A percentile compares a stretch with the other conserved stretches of the same genome.
phyloP scores from a whole-genome alignment of 1,140 invertebrate genomes.

The Neodiprion lecontei region DNA sequence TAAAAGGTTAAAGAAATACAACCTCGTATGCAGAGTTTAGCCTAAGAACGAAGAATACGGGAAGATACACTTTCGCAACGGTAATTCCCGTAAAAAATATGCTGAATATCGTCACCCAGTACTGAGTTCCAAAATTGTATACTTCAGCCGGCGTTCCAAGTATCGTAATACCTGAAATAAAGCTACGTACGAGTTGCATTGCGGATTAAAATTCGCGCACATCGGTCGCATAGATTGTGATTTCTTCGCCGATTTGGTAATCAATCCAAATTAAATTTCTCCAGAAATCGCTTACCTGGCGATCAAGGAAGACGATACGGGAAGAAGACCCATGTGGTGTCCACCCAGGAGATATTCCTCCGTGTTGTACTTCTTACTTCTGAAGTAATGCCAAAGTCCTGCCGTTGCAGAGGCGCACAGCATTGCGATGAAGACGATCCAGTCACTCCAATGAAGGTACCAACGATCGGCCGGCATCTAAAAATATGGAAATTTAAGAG shows the following conservation, averaged over 20 bases:
- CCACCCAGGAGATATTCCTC: constrained; percentile 78
- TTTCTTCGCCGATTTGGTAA: constrained; percentile 10
- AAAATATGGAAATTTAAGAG: constrained; percentile 4
- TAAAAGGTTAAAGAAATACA: constrained; percentile 3
- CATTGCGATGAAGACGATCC: constrained; percentile 66
- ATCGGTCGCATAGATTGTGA: background rate
- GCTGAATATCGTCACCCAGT: constrained; percentile 77
- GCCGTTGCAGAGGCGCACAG: constrained; percentile 61
- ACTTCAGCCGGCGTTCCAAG: constrained; percentile 88
- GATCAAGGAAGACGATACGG: constrained; percentile 82
- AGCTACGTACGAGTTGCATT: constrained; percentile 60
- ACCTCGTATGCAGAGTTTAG: constrained; percentile 88
- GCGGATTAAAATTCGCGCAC: background rate
- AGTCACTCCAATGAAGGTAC: constrained; percentile 64
- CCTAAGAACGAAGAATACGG: constrained; percentile 80
- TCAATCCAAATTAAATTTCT: background rate
- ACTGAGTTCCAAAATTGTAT: constrained; percentile 85
- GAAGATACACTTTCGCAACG: constrained; percentile 78
- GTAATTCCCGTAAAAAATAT: constrained; percentile 72
- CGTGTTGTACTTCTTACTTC: constrained; percentile 47
- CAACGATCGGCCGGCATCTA: constrained; percentile 38
- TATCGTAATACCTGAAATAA: constrained; percentile 89
- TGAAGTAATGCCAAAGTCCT: constrained; percentile 57
- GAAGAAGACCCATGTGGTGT: constrained; percentile 75
- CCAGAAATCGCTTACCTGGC: constrained; percentile 67